phyloP scores from a whole-genome alignment of 2,797 vertebrate genomes.

The Heteromormyrus szaboi region DNA sequence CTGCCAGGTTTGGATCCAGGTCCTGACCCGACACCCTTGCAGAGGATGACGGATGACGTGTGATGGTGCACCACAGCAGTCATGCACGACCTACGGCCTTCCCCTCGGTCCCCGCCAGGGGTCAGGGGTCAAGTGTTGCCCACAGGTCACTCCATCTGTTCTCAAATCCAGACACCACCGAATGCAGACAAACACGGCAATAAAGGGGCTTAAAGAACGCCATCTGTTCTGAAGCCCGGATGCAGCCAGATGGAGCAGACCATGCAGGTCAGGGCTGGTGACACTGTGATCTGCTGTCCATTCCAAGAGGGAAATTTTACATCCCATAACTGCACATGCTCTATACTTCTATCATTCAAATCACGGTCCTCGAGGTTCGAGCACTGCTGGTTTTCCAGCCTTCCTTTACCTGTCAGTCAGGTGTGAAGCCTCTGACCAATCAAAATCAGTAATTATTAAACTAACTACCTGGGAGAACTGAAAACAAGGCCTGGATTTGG shows the following conservation, averaged over 20 bases:
- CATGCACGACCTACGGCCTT: slow-evolving; percentile 44
- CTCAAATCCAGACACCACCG: not conserved
- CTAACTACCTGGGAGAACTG: no score
- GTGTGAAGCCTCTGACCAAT: no score
- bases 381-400: no score
- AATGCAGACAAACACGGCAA: not conserved
- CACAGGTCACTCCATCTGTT: not conserved
- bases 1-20: not conserved
- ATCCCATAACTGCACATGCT: not conserved
- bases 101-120: slow-evolving; percentile 24
- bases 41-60: slow-evolving; percentile 45
- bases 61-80: slow-evolving; percentile 41
- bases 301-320: not conserved
- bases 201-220: not conserved
- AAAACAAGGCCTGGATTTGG: no score
- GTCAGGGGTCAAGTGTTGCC: slow-evolving; percentile 32
- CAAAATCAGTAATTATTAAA: no score
- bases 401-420: no score
- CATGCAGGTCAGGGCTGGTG: not conserved
- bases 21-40: slow-evolving; percentile 19
- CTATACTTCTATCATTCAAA: no score
- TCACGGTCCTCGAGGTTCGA: no score
- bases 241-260: not conserved
- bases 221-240: not conserved
- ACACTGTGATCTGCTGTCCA: not conserved